A percentile compares a stretch with the other conserved stretches of the same genome.
Conservation (phyloP, 1,140 invertebrate genomes). For the Geopemphigus sp. region DNA sequence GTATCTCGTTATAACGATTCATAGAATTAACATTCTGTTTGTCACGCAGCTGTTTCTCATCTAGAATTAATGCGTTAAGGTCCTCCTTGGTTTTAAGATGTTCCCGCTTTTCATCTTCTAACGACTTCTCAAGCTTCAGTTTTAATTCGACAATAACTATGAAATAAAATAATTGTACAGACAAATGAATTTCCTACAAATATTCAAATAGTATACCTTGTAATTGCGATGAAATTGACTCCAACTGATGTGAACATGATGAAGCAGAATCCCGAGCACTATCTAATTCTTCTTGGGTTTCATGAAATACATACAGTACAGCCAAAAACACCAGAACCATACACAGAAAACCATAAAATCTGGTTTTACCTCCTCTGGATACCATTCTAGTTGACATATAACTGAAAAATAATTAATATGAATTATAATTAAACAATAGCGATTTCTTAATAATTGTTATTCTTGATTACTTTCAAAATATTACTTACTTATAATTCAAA, state of each 20-base stretch:
- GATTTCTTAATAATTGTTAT: neutral
- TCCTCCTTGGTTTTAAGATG: constrained; percentile 58
- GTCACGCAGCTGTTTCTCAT: constrained; percentile 58
- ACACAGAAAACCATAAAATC: constrained; percentile 52
- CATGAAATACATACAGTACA: constrained; percentile 53
- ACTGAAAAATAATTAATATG: neutral
- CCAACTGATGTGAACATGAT: constrained; percentile 54
- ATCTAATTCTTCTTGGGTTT: constrained; percentile 53
- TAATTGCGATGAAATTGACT: constrained; percentile 54
- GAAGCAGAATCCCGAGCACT: constrained; percentile 51
- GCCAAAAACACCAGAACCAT: constrained; percentile 51
- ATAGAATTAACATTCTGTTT: constrained; percentile 58
- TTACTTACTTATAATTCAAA: too few species aligned
- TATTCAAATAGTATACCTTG: constrained; percentile 52
- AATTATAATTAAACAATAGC: neutral
- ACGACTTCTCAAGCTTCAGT: constrained; percentile 58
- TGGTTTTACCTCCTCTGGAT: constrained; percentile 51
- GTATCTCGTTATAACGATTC: constrained; percentile 58
- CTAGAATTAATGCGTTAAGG: constrained; percentile 56
- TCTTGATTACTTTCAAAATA: neutral
- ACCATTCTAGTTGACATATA: constrained; percentile 50
- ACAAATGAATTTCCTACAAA: neutral
- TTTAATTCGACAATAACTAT: constrained; percentile 61
- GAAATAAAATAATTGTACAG: constrained; percentile 51
- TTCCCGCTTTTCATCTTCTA: constrained; percentile 59